phyloP scores from a whole-genome alignment of 2,888 invertebrate species.

The Drosophila niveifrons region DNA sequence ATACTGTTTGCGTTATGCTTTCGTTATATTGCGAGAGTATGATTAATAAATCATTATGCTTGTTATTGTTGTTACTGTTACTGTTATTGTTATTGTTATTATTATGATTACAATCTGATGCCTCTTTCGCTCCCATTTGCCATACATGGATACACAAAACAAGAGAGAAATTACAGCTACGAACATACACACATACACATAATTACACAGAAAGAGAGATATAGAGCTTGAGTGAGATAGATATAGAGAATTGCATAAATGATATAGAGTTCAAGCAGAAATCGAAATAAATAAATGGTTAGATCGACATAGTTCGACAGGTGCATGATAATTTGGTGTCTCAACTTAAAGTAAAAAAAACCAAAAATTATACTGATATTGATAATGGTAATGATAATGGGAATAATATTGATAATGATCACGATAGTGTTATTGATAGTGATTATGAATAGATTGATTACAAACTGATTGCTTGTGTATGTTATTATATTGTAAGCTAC shows the following conservation, averaged over 20 bases:
- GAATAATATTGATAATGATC: not conserved
- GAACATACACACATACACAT: slow-evolving; percentile 33
- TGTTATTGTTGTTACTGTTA: slow-evolving; percentile 43
- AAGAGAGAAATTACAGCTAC: slow-evolving; percentile 49
- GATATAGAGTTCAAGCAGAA: slow-evolving; percentile 17
- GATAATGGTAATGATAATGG: not conserved
- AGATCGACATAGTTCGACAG: slow-evolving; percentile 23
- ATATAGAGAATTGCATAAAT: slow-evolving; percentile 31
- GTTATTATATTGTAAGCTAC: not conserved
- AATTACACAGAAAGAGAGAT: slow-evolving; percentile 26
- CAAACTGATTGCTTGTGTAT: not conserved
- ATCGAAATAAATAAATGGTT: slow-evolving; percentile 3
- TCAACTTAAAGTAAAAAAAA: slow-evolving; percentile 36
- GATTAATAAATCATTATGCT: slow-evolving; percentile 46
- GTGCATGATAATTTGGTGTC: slow-evolving; percentile 48
- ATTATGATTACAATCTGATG: slow-evolving; percentile 82
- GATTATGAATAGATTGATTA: slow-evolving; percentile 8
- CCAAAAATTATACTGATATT: slow-evolving; percentile 7
- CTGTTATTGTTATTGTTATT: slow-evolving; percentile 56
- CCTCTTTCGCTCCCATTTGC: slow-evolving; percentile 85
- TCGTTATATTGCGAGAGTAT: slow-evolving; percentile 31
- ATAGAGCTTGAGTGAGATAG: slow-evolving; percentile 5
- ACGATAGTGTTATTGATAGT: not conserved
- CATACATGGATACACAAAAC: slow-evolving; percentile 80
- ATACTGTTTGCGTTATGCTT: slow-evolving; percentile 28